Base-by-base conservation (phyloP, 2,888 invertebrate genomes). In the Philereme vetulata region DNA sequence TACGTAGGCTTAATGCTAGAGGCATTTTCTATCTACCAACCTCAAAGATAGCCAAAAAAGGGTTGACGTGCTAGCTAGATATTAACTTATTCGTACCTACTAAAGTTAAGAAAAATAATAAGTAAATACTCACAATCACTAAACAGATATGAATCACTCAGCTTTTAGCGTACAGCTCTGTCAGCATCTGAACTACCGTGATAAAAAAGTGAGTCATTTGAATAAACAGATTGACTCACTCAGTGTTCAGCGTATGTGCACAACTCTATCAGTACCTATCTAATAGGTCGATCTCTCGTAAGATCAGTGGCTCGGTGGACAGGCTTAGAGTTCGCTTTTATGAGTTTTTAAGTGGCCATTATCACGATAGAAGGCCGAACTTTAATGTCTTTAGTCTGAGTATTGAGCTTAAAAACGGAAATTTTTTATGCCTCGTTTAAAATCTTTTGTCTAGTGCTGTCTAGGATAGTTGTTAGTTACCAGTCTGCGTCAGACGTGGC, bases 291-390 rank as follows among this genome's bases (percentile, higher is more conserved):
- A 78, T 80, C 78, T 77, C 74, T 71, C 56, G 51, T n/a, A 69
- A 76, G 77, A 75, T 77, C 76, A 72, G 70, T 70, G 74, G 66
- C 68, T 68, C 71, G 70, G 72, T 74, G 72, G 77, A 70, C 75
- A 74, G 77, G 73, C 75, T 81, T 78, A 76, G 77, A 81, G 76
- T 84, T 84, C 76, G 76, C 76, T 86, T 88, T 89, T 89, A 88
- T 82, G 88, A 83, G 79, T 85, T 87, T 89, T 86, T 87, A 88
- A 90, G 88, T 89, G 86, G 83, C 85, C 84, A 87, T 88, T 88
- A 88, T 78, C 72, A 74, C 74, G 71, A 77, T 79, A 70, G 80
- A 81, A 78, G 81, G 76, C 74, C 79, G 73, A 78, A 84, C 72
- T 11, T 81, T 88, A 85, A 86, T 85, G 86, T 83, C 84, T 85